Conservation (phyloP, 1,140 invertebrate genomes). For the Caerostris extrusa region DNA sequence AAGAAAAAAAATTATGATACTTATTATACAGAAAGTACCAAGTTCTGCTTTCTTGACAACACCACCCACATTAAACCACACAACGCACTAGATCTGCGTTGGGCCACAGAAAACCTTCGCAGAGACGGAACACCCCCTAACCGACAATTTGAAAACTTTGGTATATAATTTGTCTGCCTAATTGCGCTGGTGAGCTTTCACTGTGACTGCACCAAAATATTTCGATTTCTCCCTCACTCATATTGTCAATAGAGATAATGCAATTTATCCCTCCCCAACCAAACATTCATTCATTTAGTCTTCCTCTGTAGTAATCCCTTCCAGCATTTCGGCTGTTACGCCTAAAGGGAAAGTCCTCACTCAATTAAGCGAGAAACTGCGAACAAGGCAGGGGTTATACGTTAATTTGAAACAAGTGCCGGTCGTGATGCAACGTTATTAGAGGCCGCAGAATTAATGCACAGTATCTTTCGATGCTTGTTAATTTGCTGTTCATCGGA, state of each 20-base stretch:
- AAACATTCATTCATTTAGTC: neutral
- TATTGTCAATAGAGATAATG: constrained; percentile 46
- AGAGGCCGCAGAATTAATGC: constrained; percentile 63
- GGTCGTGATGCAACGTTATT: constrained; percentile 55
- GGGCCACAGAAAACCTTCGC: neutral
- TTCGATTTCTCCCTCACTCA: constrained; percentile 24
- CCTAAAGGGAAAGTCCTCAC: constrained; percentile 51
- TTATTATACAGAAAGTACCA: too few relatives aligned
- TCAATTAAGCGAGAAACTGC: neutral
- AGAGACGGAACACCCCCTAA: neutral
- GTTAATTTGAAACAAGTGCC: constrained; percentile 73
- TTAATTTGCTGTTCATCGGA: too few relatives aligned
- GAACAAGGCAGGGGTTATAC: constrained; percentile 37
- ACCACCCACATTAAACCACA: neutral
- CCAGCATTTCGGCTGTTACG: neutral
- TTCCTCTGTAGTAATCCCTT: neutral
- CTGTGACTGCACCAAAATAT: constrained; percentile 40
- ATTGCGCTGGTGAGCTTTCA: neutral
- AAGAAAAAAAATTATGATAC: too few relatives aligned
- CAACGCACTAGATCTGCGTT: neutral
- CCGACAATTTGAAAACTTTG: constrained; percentile 7
- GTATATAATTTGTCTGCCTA: constrained; percentile 55
- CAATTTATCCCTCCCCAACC: neutral
- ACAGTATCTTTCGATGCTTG: neutral
- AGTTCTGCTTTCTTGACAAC: neutral